A percentile compares a stretch with the other conserved stretches of the same genome.
phyloP scores from a whole-genome alignment of 2,888 invertebrate genomes.

The Allolobophora icterica region DNA sequence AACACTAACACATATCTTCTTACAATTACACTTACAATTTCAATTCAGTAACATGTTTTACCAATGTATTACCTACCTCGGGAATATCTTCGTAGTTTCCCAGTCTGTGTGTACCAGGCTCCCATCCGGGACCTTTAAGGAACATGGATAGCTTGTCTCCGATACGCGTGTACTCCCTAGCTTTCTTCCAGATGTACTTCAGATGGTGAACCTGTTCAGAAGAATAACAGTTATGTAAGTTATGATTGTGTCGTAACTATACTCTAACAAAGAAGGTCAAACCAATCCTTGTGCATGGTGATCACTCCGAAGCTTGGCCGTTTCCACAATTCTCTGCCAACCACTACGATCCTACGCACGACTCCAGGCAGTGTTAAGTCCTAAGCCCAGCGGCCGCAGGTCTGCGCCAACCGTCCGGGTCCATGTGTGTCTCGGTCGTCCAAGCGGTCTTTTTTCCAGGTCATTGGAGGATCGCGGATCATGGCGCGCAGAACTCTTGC shows the following conservation, averaged over 20 bases:
- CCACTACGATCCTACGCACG: too few species aligned
- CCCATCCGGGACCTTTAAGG: constrained; percentile 75
- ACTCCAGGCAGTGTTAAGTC: too few species aligned
- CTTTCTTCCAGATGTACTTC: constrained; percentile 22
- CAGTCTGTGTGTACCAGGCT: constrained; percentile 76
- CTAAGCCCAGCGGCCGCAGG: too few species aligned
- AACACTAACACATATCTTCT: neutral
- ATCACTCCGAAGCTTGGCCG: too few species aligned
- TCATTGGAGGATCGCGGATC: too few species aligned
- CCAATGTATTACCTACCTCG: constrained; percentile 69
- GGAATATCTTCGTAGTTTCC: constrained; percentile 76
- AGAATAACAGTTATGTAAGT: neutral
- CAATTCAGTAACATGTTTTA: neutral
- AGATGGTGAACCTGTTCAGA: constrained; percentile 25
- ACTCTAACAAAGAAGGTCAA: too few species aligned
- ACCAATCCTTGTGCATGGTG: too few species aligned
- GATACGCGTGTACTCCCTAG: constrained; percentile 22
- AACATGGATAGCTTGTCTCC: constrained; percentile 40
- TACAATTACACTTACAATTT: neutral
- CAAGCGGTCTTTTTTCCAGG: too few species aligned
- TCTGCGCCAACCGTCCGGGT: too few species aligned
- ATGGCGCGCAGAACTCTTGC: too few species aligned
- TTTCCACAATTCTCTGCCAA: too few species aligned
- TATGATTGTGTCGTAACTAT: neutral
- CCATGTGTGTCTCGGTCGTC: too few species aligned